Base-by-base conservation (phyloP, 2,888 invertebrate species). In the Empis stercorea region DNA sequence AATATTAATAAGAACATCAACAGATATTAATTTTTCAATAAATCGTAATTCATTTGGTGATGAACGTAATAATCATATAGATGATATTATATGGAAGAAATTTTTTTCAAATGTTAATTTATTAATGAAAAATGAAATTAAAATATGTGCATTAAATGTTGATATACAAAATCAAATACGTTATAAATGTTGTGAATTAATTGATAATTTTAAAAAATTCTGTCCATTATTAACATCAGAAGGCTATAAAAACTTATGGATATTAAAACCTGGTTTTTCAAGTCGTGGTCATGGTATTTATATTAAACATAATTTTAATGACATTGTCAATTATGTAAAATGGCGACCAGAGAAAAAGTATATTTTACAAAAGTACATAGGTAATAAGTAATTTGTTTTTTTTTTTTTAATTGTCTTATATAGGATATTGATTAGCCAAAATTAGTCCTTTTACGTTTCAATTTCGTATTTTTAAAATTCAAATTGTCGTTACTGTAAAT, bases 181-280 rank as follows among this genome's bases (percentile, higher is more conserved):
- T 7, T 5, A 37, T 14, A 10, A 10, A 3, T 37, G 37, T n/a
- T 75, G 74, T 57, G 73, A 71, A 57, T 65, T 80, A 49, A 59
- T 83, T 13, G 72, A 72, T 10, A 39, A 7, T 39, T 16, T n/a
- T 75, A 74, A 57, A 73, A 71, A 57, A 65, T 80, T 49, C 59
- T 75, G 76, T 58, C 78, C 80, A 0, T 76, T 76, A 59, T 59
- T 82, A 45, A 72, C 74, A 50, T 75, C 78, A 57, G 87, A 87
- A 67, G 88, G 88, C 1, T 74, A 74, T 52, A 75, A 79, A 61
- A 87, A 88, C 64, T 78, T 87, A 55, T 89, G 88, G 88, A 87
- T 89, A 52, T 74, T 89, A 47, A 89, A 89, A 63, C 87, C 88
- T 1, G 34, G 34, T 6, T 34, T 80, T 56, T 78, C 82, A 52